Evolutionary conservation across 1,140 invertebrate species (phyloP).

Genomic region (Listronotus oregonensis): DNA sequence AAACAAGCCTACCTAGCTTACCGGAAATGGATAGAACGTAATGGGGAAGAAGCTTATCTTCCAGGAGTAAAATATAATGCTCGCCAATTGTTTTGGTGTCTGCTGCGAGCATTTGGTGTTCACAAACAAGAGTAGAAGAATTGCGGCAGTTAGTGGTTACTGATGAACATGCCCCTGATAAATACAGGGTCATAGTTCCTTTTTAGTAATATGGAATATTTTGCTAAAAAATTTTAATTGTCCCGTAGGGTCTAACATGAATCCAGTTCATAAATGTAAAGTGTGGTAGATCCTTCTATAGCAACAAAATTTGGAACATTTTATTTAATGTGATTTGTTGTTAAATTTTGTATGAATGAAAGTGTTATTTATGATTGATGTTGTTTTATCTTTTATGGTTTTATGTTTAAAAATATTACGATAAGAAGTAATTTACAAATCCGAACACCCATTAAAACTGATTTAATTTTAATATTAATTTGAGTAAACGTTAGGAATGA

Average conservation of each 20-base stretch:
- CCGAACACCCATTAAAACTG: too few relatives aligned
- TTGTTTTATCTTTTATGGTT: too few relatives aligned
- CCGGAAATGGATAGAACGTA: slow-evolving; percentile 55
- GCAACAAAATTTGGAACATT: too few relatives aligned
- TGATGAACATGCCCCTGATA: slow-evolving; percentile 58
- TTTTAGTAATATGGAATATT: slow-evolving; percentile 71
- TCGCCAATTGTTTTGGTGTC: slow-evolving; percentile 63
- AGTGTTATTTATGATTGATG: too few relatives aligned
- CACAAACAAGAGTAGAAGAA: slow-evolving; percentile 54
- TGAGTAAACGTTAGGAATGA: too few relatives aligned
- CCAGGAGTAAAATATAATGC: slow-evolving; percentile 70
- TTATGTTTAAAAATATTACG: too few relatives aligned
- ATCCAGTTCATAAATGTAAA: slow-evolving; percentile 84
- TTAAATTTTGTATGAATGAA: too few relatives aligned
- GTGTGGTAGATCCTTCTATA: slow-evolving; percentile 64
- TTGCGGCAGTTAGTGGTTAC: slow-evolving; percentile 51
- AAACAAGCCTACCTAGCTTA: slow-evolving; percentile 64
- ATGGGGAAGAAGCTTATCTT: slow-evolving; percentile 56
- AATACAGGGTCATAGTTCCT: slow-evolving; percentile 65
- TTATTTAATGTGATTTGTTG: too few relatives aligned
- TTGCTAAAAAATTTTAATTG: slow-evolving; percentile 72
- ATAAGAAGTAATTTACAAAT: too few relatives aligned
- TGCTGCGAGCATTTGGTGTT: slow-evolving; percentile 60
- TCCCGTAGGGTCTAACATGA: slow-evolving; percentile 77
- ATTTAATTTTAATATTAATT: too few relatives aligned